Conservation (phyloP, 2,797 vertebrate genomes). For the Myiotriccus ornatus region DNA sequence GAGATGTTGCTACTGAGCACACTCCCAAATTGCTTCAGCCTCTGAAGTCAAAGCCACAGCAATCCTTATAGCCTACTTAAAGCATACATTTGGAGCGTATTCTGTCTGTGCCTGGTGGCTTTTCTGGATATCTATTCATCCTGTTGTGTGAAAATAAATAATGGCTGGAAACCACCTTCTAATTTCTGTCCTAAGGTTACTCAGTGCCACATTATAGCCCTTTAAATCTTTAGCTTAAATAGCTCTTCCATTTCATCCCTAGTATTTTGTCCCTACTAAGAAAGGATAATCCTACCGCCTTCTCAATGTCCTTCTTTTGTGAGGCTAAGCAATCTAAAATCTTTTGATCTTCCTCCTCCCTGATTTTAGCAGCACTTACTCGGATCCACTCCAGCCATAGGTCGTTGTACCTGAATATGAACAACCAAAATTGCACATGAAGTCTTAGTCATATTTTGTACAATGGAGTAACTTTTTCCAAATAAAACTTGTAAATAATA, state of each 20-base stretch:
- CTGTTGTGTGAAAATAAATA: neutral
- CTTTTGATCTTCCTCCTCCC: constrained; percentile 37
- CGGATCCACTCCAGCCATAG: neutral
- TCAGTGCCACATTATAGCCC: neutral
- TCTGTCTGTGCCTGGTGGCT: neutral
- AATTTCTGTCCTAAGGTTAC: neutral
- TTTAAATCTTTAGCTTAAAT: constrained; percentile 40
- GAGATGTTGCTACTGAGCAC: neutral
- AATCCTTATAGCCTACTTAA: neutral
- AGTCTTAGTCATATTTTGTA: neutral
- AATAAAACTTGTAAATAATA: neutral
- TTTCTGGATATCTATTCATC: neutral
- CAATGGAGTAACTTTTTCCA: neutral
- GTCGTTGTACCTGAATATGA: neutral
- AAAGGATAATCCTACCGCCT: constrained; percentile 44
- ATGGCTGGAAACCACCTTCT: neutral
- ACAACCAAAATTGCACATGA: neutral
- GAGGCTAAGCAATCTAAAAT: constrained; percentile 36
- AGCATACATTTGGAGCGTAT: neutral
- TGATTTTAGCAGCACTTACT: constrained; percentile 11
- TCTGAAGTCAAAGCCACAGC: neutral
- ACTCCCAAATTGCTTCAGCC: neutral
- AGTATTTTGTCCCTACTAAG: constrained; percentile 34
- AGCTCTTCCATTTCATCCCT: constrained; percentile 36
- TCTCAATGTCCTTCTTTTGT: constrained; percentile 20